These are phyloP conservation scores for Agonopterix subpropinquella DNA, from an alignment of 2,888 invertebrate species.

Conservation along the genomic window DNA sequence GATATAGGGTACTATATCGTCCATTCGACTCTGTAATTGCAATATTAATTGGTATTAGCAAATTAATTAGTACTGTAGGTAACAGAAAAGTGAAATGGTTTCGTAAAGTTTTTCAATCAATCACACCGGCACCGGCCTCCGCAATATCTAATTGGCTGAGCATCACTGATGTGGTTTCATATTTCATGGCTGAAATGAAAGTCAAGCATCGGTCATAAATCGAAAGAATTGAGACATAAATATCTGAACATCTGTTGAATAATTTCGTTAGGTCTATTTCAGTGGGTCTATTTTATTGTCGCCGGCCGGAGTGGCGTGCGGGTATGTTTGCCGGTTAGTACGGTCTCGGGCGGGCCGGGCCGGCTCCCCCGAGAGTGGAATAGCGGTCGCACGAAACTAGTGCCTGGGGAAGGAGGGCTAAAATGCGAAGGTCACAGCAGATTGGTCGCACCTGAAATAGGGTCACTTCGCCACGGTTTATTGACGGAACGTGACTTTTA, in stretches of 20 bases:
- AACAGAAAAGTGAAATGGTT: too few species aligned
- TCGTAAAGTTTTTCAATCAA: background rate
- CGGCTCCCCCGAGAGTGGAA: constrained; percentile 48
- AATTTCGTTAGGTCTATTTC: constrained; percentile 33
- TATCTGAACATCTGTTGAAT: constrained; percentile 38
- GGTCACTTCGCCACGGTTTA: constrained; percentile 57
- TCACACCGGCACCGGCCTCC: constrained; percentile 6
- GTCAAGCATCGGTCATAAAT: constrained; percentile 4
- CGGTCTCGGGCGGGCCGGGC: constrained; percentile 46
- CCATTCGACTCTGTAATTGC: too few species aligned
- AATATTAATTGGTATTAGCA: too few species aligned
- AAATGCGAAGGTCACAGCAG: constrained; percentile 65
- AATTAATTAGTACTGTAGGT: too few species aligned
- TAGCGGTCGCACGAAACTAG: constrained; percentile 51
- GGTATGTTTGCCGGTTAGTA: constrained; percentile 43
- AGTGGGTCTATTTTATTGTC: constrained; percentile 35
- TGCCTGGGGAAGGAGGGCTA: constrained; percentile 44
- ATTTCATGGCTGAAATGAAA: constrained; percentile 19
- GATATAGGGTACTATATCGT: too few species aligned
- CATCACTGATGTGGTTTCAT: constrained; percentile 33
- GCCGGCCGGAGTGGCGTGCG: constrained; percentile 44
- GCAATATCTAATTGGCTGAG: constrained; percentile 30
- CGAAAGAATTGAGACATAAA: constrained; percentile 35
- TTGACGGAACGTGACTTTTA: constrained; percentile 56
- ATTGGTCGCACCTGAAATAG: constrained; percentile 62